Percentiles rank a stretch among this genome's conserved stretches.
Conservation (phyloP, 1,140 invertebrate species). For the Nasonia giraulti region DNA sequence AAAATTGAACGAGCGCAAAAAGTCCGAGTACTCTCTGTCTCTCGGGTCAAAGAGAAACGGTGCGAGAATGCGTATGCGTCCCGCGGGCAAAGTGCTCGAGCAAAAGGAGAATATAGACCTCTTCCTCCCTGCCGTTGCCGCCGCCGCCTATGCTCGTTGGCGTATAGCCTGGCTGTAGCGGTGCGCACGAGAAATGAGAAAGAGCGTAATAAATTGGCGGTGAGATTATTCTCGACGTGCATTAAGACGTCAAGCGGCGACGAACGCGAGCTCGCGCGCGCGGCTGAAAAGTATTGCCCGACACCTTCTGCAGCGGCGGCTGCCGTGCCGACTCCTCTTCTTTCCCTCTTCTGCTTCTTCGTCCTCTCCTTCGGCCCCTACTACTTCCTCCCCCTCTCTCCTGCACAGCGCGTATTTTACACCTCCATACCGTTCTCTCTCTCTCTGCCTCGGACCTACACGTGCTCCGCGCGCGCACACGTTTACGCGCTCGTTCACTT, state of each 20-base stretch:
- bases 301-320: constrained; percentile 67
- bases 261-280: constrained; percentile 60
- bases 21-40: neutral
- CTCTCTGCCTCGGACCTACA: neutral
- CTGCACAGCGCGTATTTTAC: neutral
- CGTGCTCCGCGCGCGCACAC: neutral
- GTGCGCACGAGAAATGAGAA: constrained; percentile 71
- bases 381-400: neutral
- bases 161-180: constrained; percentile 50
- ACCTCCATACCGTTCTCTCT: neutral
- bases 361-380: neutral
- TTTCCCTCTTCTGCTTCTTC: neutral
- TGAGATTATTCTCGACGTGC: constrained; percentile 75
- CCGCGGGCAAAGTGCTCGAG: constrained; percentile 26
- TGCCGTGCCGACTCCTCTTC: constrained; percentile 33
- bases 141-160: constrained; percentile 4
- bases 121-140: constrained; percentile 20
- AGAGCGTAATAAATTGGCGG: constrained; percentile 75
- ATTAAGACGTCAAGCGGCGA: constrained; percentile 75
- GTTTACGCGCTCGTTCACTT: constrained; percentile 26
- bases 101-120: constrained; percentile 45
- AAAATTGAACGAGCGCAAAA: constrained; percentile 20
- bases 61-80: constrained; percentile 42
- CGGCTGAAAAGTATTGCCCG: constrained; percentile 73
- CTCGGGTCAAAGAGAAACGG: constrained; percentile 7